Percentiles rank a stretch among this genome's conserved stretches.
Conservation (phyloP, 2,888 invertebrate genomes). For the Diaphora mendica region DNA sequence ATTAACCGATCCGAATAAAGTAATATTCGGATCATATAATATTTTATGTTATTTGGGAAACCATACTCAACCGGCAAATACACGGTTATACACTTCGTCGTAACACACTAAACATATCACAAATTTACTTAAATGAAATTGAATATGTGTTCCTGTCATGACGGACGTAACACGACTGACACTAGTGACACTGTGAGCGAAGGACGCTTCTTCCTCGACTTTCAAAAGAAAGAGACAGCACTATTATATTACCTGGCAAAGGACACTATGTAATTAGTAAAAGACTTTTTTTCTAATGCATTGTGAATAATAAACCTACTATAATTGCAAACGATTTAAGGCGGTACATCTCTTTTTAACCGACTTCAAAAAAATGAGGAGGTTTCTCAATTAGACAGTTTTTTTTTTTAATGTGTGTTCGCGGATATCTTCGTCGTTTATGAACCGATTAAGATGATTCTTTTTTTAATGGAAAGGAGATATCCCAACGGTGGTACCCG, state of each 20-base stretch:
- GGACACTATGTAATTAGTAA: background rate
- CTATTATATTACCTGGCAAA: background rate
- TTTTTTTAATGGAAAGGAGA: too few relatives aligned
- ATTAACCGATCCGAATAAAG: background rate
- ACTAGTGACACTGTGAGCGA: background rate
- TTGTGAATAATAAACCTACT: background rate
- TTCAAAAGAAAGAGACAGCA: background rate
- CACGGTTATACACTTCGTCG: background rate
- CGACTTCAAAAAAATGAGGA: too few relatives aligned
- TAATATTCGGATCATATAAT: background rate
- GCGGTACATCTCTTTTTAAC: background rate
- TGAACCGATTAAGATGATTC: too few relatives aligned
- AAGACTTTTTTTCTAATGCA: background rate
- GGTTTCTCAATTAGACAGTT: too few relatives aligned
- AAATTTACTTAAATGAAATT: background rate
- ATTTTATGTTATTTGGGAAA: background rate
- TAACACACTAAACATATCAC: background rate
- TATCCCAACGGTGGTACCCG: too few relatives aligned
- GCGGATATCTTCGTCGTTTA: too few relatives aligned
- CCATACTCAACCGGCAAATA: background rate
- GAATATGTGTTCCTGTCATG: background rate
- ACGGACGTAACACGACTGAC: background rate
- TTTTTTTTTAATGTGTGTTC: too few relatives aligned
- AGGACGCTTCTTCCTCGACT: too few relatives aligned
- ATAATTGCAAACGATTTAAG: background rate